Evolutionary conservation across 2,113 vertebrate genomes (phyloP).

Genomic region (Erpornis zantholeuca): DNA sequence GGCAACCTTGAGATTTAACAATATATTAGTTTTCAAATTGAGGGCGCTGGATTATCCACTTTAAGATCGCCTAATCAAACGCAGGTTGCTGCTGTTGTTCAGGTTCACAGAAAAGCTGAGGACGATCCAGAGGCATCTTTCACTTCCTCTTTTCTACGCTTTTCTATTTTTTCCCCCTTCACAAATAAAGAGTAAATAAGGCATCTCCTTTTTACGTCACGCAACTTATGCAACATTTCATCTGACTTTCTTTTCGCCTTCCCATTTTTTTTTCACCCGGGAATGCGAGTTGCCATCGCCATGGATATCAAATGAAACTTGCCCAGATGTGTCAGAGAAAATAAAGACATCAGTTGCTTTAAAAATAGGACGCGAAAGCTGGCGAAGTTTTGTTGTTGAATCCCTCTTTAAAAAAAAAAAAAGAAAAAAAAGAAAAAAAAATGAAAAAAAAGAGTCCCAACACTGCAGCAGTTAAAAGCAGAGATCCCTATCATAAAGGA

Average conservation of each 20-base stretch:
- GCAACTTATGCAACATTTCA: constrained; percentile 44
- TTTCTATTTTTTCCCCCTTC: not conserved
- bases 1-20: not conserved
- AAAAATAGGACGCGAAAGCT: constrained; percentile 36
- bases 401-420: not conserved
- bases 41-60: not conserved
- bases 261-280: not conserved
- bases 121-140: constrained; percentile 19
- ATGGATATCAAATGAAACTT: constrained; percentile 31
- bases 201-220: constrained; percentile 54
- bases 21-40: not conserved
- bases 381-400: not conserved
- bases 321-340: constrained; percentile 48
- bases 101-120: constrained; percentile 41
- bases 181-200: constrained; percentile 45
- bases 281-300: constrained; percentile 18
- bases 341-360: constrained; percentile 43
- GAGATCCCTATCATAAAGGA: constrained; percentile 36
- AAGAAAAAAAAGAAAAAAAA: not conserved
- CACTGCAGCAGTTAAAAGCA: constrained; percentile 17
- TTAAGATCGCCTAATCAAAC: constrained; percentile 22
- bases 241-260: not conserved
- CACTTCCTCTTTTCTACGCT: constrained; percentile 17
- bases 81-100: constrained; percentile 37
- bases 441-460: not conserved